Percentiles rank a stretch among this genome's conserved stretches.
Conservation (phyloP, 2,797 vertebrate species). For the Muraenolepis orangiensis region DNA sequence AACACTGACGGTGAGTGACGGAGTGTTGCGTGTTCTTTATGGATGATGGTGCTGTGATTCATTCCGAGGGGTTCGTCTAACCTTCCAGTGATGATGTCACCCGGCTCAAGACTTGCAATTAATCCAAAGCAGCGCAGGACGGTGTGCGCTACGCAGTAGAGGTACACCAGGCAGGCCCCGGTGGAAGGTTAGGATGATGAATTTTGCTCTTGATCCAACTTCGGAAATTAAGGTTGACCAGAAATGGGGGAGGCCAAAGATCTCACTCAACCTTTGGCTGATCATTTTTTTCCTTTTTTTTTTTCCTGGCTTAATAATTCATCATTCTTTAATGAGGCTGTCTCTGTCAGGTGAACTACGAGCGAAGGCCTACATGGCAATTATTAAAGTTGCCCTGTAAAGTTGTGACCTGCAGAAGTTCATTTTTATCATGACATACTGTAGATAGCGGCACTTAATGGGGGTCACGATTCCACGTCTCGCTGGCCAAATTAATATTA, state of each 20-base stretch:
- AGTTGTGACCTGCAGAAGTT: conserved; percentile 36
- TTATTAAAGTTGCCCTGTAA: conserved; percentile 20
- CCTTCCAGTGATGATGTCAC: conserved; percentile 2
- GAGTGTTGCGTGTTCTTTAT: not conserved
- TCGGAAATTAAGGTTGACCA: conserved; percentile 21
- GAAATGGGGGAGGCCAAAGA: conserved; percentile 14
- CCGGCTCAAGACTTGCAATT: not conserved
- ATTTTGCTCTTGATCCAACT: conserved; percentile 13
- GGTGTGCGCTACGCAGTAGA: not conserved
- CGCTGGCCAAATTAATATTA: conserved; percentile 18
- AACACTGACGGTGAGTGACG: not conserved
- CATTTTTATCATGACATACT: conserved; percentile 32
- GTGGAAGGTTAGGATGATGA: not conserved
- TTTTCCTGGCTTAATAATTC: conserved; percentile 31
- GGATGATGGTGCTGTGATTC: not conserved
- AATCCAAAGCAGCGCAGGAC: not conserved
- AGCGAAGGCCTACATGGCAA: conserved; percentile 14
- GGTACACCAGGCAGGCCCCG: conserved; percentile 10
- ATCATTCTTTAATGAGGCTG: conserved; percentile 33
- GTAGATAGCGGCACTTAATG: conserved; percentile 38
- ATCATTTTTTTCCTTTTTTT: not conserved
- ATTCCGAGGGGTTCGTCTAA: not conserved
- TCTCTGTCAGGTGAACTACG: conserved; percentile 39
- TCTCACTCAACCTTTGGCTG: conserved; percentile 25
- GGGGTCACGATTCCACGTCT: conserved; percentile 25